These are phyloP conservation scores for Amphiduros pacificus DNA, from an alignment of 2,888 invertebrate genomes.

Conservation along the genomic window DNA sequence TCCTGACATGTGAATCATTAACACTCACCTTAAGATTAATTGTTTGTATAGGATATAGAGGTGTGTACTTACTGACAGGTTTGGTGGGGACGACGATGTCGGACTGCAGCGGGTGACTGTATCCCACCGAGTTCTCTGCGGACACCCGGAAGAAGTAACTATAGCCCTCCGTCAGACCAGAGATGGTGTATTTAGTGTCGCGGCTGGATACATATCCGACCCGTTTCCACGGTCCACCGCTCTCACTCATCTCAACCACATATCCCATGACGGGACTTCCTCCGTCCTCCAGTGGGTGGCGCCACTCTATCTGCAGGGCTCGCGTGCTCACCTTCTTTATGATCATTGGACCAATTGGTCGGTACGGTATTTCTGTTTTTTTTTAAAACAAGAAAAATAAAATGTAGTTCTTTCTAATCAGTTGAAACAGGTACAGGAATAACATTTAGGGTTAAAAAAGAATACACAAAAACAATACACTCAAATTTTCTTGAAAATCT, in stretches of 20 bases:
- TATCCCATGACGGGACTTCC: constrained; percentile 55
- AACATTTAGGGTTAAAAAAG: no score
- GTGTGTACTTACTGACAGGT: constrained; percentile 47
- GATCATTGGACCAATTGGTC: constrained; percentile 35
- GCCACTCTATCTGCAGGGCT: constrained; percentile 56
- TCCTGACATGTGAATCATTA: no score
- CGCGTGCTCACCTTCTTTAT: constrained; percentile 33
- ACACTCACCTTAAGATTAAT: no score
- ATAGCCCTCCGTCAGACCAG: constrained; percentile 38
- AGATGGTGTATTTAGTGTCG: constrained; percentile 33
- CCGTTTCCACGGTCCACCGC: constrained; percentile 30
- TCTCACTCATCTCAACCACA: constrained; percentile 41
- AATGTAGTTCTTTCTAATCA: no score
- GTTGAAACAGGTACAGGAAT: no score
- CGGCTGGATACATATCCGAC: constrained; percentile 32
- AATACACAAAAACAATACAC: no score
- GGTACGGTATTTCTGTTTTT: constrained; percentile 30
- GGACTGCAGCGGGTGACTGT: constrained; percentile 44
- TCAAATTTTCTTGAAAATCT: no score
- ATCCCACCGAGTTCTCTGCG: constrained; percentile 49
- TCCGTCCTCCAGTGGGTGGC: constrained; percentile 59
- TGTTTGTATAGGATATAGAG: neutral
- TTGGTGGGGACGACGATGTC: constrained; percentile 54
- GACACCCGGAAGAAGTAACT: constrained; percentile 55
- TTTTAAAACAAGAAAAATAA: no score